Percentiles rank a stretch among this genome's conserved stretches.
These are phyloP conservation scores for Diceros bicornis DNA, from an alignment of 2,797 vertebrate species.

Conservation along the genomic window DNA sequence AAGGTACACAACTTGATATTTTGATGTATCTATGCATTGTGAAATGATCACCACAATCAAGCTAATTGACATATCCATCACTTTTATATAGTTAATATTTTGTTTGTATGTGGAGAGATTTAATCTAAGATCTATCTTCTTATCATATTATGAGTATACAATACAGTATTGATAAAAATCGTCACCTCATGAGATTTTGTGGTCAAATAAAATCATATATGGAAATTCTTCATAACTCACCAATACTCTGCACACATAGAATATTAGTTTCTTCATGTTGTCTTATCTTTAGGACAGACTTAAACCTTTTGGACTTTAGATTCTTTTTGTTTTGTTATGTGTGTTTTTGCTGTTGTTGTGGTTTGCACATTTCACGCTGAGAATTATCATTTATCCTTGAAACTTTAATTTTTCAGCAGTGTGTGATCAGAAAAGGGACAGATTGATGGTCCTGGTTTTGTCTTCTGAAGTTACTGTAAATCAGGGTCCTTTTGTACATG, in stretches of 20 bases:
- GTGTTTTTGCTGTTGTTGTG: not conserved
- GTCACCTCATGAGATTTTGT: not conserved
- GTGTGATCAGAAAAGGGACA: not conserved
- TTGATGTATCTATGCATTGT: not conserved
- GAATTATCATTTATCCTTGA: not conserved
- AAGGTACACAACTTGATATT: not conserved
- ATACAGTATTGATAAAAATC: not conserved
- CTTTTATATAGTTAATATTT: not conserved
- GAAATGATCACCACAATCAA: slow-evolving; percentile 1
- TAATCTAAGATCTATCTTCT: not conserved
- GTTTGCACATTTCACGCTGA: not conserved
- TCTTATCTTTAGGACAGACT: not conserved
- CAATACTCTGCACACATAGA: not conserved
- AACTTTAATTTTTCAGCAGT: slow-evolving; percentile 28
- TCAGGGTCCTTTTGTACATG: not conserved
- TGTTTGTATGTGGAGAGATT: not conserved
- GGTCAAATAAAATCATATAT: not conserved
- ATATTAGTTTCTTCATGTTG: not conserved
- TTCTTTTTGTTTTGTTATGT: not conserved
- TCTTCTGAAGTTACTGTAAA: not conserved
- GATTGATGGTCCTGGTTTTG: not conserved
- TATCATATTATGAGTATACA: not conserved
- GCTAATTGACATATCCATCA: not conserved
- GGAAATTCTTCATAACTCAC: not conserved
- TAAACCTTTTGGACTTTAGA: slow-evolving; percentile 41